Percentiles rank a stretch among this genome's conserved stretches.
Evolutionary conservation across 2,888 invertebrate genomes (phyloP).

Genomic region (Lasioglossum oenotherae): DNA sequence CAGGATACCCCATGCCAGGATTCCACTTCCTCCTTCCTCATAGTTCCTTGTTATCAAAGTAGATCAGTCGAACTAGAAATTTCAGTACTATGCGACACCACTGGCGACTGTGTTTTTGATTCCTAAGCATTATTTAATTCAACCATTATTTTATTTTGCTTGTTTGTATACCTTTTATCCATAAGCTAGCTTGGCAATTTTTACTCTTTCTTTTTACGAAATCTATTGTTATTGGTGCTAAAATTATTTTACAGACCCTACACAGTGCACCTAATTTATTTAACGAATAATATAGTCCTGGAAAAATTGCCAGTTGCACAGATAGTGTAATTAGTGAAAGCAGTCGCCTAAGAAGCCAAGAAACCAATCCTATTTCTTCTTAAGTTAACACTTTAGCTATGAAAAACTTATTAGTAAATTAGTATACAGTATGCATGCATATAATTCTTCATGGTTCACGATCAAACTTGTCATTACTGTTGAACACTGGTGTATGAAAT

Average conservation of each 20-base stretch:
- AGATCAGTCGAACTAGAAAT: conserved; percentile 72
- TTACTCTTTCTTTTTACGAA: not conserved
- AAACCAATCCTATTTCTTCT: not conserved
- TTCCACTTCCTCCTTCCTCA: conserved; percentile 51
- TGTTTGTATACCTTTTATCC: too few relatives aligned
- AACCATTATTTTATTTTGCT: not conserved
- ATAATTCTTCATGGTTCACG: not conserved
- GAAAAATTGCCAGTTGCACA: not conserved
- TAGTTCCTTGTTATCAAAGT: conserved; percentile 71
- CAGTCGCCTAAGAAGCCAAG: not conserved
- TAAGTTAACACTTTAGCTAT: not conserved
- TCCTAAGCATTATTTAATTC: not conserved
- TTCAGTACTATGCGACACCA: conserved; percentile 57
- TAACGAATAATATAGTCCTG: not conserved
- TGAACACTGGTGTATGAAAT: not conserved
- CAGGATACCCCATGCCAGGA: conserved; percentile 34
- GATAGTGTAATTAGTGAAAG: not conserved
- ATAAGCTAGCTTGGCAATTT: too few relatives aligned
- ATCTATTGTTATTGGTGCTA: not conserved
- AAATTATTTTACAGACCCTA: too few relatives aligned
- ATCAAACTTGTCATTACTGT: not conserved
- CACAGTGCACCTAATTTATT: not conserved
- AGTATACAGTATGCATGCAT: not conserved
- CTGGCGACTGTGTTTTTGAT: not conserved
- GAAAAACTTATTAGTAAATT: not conserved